Conservation (phyloP, 2,113 vertebrate genomes). For the Plecotus auritus region DNA sequence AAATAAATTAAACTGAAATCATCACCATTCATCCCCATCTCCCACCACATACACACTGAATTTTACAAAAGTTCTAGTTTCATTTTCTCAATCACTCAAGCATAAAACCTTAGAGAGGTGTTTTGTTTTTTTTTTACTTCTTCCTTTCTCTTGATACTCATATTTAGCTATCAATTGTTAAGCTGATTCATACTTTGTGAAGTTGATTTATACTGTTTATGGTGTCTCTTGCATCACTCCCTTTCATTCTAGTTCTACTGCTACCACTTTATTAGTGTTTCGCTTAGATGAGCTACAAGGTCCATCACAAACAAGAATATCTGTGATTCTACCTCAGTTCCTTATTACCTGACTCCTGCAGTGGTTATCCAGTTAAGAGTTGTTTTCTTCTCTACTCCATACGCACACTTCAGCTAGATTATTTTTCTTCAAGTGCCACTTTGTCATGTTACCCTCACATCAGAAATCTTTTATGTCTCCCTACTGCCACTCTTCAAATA, state of each 20-base stretch:
- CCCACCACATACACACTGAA: not conserved
- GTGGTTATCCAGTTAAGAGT: not conserved
- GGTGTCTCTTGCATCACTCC: not conserved
- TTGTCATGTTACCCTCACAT: not conserved
- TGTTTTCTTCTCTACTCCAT: not conserved
- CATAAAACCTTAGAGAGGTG: not conserved
- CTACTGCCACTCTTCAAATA: not conserved
- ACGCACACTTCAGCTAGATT: not conserved
- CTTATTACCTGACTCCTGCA: not conserved
- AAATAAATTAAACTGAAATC: slow-evolving; percentile 25
- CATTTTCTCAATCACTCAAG: slow-evolving; percentile 27
- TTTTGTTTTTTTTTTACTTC: not conserved
- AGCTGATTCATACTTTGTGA: slow-evolving; percentile 25
- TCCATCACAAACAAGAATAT: not conserved
- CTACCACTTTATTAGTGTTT: slow-evolving; percentile 12
- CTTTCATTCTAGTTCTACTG: not conserved
- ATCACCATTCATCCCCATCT: not conserved
- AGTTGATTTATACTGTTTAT: slow-evolving; percentile 14
- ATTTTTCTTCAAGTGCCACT: not conserved
- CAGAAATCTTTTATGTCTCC: slow-evolving; percentile 1
- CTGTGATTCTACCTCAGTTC: not conserved
- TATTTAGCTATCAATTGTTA: slow-evolving; percentile 28
- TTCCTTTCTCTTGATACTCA: not conserved
- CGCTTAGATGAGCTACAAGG: not conserved
- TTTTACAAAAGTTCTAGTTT: slow-evolving; percentile 44